Evolutionary conservation across 2,113 vertebrate species (phyloP).

Genomic region (Sebastes fasciatus): DNA sequence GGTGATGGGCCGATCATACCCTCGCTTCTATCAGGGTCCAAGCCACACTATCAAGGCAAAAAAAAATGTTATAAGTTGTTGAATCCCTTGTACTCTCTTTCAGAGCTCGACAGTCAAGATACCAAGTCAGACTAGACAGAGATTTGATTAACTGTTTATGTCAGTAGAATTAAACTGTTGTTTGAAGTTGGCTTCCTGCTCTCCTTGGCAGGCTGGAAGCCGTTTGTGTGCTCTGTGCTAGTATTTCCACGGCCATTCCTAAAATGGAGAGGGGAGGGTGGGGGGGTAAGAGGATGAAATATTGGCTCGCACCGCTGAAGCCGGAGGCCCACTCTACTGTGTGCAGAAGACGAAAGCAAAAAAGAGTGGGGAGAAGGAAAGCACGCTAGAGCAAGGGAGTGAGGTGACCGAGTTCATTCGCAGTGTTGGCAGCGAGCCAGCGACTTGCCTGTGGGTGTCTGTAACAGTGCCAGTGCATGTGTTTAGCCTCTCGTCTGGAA

Average conservation of each 20-base stretch:
- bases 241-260: slow-evolving; percentile 77
- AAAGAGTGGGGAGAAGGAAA: slow-evolving; percentile 61
- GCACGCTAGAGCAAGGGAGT: slow-evolving; percentile 54
- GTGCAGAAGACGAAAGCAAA: slow-evolving; percentile 58
- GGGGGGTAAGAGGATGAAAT: slow-evolving; percentile 74
- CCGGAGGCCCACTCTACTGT: slow-evolving; percentile 70
- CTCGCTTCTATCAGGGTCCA: not conserved
- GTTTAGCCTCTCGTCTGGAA: slow-evolving; percentile 85
- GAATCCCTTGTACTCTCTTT: not conserved
- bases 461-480: slow-evolving; percentile 84
- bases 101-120: slow-evolving; percentile 22
- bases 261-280: slow-evolving; percentile 71
- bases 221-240: slow-evolving; percentile 58
- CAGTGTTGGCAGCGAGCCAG: slow-evolving; percentile 79
- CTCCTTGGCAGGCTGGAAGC: slow-evolving; percentile 62
- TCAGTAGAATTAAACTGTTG: slow-evolving; percentile 66
- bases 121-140: slow-evolving; percentile 20
- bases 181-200: slow-evolving; percentile 73
- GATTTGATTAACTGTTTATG: slow-evolving; percentile 66
- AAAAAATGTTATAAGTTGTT: slow-evolving; percentile 4
- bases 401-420: slow-evolving; percentile 85
- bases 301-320: slow-evolving; percentile 70
- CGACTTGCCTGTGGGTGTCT: slow-evolving; percentile 84
- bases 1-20: not conserved
- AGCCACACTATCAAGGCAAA: slow-evolving; percentile 8